Percentiles rank a stretch among this genome's conserved stretches.
Evolutionary conservation across 2,113 vertebrate species (phyloP).

Genomic region (Antigone vipio): DNA sequence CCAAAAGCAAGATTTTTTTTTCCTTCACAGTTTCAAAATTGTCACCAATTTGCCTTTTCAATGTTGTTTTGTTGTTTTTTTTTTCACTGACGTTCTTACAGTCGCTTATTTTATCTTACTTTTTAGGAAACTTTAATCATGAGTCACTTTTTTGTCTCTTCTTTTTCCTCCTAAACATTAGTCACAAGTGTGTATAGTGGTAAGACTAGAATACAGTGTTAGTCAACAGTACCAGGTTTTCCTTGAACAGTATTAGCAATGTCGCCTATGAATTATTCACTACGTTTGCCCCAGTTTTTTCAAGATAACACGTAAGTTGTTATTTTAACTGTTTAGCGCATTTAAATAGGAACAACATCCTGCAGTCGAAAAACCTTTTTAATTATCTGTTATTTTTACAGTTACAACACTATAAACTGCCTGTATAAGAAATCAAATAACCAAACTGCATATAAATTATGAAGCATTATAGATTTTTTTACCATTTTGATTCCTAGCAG

Average conservation of each 20-base stretch:
- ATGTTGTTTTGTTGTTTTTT: constrained; percentile 50
- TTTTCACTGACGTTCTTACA: constrained; percentile 77
- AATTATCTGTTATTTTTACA: constrained; percentile 53
- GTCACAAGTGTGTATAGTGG: constrained; percentile 57
- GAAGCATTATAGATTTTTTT: constrained; percentile 71
- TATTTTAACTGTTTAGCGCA: constrained; percentile 60
- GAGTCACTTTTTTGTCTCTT: constrained; percentile 61
- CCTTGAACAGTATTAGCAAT: constrained; percentile 55
- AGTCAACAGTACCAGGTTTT: constrained; percentile 50
- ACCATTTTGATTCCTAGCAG: constrained; percentile 73
- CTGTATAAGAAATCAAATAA: constrained; percentile 77
- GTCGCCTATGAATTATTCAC: constrained; percentile 48
- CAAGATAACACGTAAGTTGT: constrained; percentile 21
- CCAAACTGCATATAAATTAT: constrained; percentile 72
- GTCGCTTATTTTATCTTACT: constrained; percentile 66
- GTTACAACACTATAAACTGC: constrained; percentile 78
- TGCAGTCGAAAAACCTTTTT: constrained; percentile 58
- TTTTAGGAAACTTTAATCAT: constrained; percentile 71
- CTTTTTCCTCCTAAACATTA: constrained; percentile 59
- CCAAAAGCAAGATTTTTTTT: constrained; percentile 67
- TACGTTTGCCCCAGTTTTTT: constrained; percentile 46
- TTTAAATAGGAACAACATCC: constrained; percentile 65
- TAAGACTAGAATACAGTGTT: constrained; percentile 60
- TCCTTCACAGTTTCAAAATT: constrained; percentile 51
- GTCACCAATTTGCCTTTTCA: constrained; percentile 67